phyloP scores from a whole-genome alignment of 2,113 vertebrate species.

The Carassius gibelio region DNA sequence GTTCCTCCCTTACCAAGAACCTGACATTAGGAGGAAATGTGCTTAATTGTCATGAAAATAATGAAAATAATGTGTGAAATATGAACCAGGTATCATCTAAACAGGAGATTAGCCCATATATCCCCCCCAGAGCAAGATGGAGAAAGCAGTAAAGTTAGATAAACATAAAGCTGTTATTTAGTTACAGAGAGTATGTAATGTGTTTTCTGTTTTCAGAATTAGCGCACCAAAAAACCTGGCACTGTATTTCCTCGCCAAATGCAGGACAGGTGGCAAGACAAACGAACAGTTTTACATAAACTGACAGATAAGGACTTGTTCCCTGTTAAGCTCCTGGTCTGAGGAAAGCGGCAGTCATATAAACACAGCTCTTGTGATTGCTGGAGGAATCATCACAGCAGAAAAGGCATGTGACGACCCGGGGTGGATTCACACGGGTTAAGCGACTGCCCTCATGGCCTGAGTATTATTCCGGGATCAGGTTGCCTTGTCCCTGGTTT shows the following conservation, averaged over 20 bases:
- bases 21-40: too few species aligned
- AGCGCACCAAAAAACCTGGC: slow-evolving; percentile 22
- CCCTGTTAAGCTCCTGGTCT: slow-evolving; percentile 38
- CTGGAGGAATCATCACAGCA: slow-evolving; percentile 36
- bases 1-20: too few species aligned
- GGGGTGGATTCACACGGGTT: not conserved
- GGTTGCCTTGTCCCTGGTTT: slow-evolving; percentile 26
- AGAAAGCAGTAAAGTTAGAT: not conserved
- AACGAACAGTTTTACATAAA: slow-evolving; percentile 42
- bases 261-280: slow-evolving; percentile 47
- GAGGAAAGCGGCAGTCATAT: slow-evolving; percentile 19
- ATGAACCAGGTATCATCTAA: not conserved
- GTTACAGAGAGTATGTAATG: not conserved
- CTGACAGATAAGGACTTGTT: slow-evolving; percentile 55
- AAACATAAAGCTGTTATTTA: slow-evolving; percentile 1
- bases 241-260: slow-evolving; percentile 25
- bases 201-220: not conserved
- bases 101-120: not conserved
- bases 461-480: slow-evolving; percentile 43
- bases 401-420: slow-evolving; percentile 21
- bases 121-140: not conserved
- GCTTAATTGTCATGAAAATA: not conserved
- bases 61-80: not conserved
- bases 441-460: slow-evolving; percentile 20
- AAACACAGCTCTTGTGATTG: slow-evolving; percentile 32